Evolutionary conservation across 2,797 vertebrate species (phyloP).

Genomic region (Pseudochirops corinnae): DNA sequence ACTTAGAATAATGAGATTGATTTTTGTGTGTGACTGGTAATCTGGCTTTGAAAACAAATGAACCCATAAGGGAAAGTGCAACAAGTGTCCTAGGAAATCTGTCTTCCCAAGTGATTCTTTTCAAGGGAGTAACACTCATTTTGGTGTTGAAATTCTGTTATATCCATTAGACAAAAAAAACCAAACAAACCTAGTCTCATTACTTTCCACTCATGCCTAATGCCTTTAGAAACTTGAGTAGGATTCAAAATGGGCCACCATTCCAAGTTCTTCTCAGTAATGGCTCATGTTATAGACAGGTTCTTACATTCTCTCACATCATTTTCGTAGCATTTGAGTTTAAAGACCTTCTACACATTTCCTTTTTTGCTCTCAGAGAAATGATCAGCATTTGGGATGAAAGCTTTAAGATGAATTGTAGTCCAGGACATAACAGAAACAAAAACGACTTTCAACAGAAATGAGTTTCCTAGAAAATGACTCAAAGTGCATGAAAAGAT

Average conservation of each 20-base stretch:
- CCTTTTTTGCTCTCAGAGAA: not conserved
- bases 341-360: not conserved
- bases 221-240: not conserved
- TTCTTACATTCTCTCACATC: not conserved
- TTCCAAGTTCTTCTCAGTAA: not conserved
- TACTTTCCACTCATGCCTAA: not conserved
- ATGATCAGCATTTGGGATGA: not conserved
- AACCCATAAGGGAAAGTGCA: not conserved
- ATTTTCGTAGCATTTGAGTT: not conserved
- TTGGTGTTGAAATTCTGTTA: not conserved
- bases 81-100: not conserved
- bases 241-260: not conserved
- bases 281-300: not conserved
- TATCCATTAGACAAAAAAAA: not conserved
- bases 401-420: not conserved
- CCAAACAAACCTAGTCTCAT: not conserved
- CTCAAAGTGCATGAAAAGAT: not conserved
- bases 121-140: not conserved
- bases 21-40: not conserved
- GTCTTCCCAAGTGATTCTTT: not conserved
- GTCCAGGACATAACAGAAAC: not conserved
- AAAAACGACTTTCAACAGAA: not conserved
- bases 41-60: not conserved
- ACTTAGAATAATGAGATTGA: not conserved
- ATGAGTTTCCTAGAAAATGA: not conserved